Base-by-base conservation (phyloP, 2,113 vertebrate genomes). In the Aegithalos caudatus region DNA sequence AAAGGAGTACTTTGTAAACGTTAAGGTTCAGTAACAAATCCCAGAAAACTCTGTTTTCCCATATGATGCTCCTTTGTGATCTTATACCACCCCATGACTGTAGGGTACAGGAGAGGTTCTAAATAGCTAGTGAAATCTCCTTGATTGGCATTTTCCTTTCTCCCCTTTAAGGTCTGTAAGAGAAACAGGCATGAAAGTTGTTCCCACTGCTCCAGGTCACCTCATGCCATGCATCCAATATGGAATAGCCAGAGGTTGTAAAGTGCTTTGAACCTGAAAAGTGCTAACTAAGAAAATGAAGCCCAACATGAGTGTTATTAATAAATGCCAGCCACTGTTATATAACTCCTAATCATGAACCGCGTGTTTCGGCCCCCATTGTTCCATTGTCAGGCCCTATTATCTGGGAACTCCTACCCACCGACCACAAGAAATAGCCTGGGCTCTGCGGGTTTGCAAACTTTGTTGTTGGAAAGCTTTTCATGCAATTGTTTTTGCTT, bases 391-490 rank as follows among this genome's bases (percentile, higher is more conserved):
- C 92, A 95, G 79, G 93, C 92, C 50, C 64, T 78, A 96, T 97
- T 97, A 96, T 96, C 95, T 95, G 94, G 93, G 95, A 96, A 93
- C 82, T 94, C 91, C 89, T 97, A 95, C 93, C 95, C 96, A 95
- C 56, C 2, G 10, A 95, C 96, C 96, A 95, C 95, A 96, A 97
- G 94, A 93, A 96, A 97, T 95, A 93, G 91, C 71, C 92, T 86
- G 71, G 60, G 94, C 93, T 85, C 87, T 97, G 95, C 1, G 95
- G 96, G 94, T 95, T 97, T 95, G 95, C 87, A 94, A 85, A 96
- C 94, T 95, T 95, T 94, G 94, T 95, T 96, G 95, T 77, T 95
- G 94, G 87, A 95, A 96, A 93, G 95, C 93, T 95, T 95, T 96
- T 95, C 93, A 95, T 96, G 95, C 95, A 90, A 96, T 96, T 96